Evolutionary conservation across 2,888 invertebrate species (phyloP), one percentile per base, ranked within the genome.

Genomic region (Eugnorisma glareosa): DNA sequence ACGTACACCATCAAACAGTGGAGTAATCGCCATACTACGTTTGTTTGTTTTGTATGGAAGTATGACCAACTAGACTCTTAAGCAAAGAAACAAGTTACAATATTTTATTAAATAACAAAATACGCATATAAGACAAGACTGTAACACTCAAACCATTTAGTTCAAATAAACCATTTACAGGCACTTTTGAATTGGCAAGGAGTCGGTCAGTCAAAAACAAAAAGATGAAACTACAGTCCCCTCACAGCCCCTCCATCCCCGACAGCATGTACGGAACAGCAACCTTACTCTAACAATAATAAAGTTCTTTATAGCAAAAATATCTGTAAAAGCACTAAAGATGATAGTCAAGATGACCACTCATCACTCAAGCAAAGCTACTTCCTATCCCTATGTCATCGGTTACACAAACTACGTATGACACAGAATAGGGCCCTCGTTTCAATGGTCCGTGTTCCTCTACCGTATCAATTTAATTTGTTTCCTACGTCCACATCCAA

Each of bases 391-490:
- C 18, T 45, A 28, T 21, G 10, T 18, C 35, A n/a, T 43, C 21
- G 21, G 21, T 31, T 63, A 31, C 31, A 59, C 59, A 61, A 72
- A 51, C 68, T 28, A 24, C 43, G 11, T 18, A 35, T 1, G 13
- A 68, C 0, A 37, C 24, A 40, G 28, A 51, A 48, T 73, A 24
- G 48, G 15, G 18, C 24, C 28, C 8, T 1, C 28, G 8, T 51
- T 31, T 13, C 51, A 18, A 24, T 40, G 21, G 0, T n/a, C 43
- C 18, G 3, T 79, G 54, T 37, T 45, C 66, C 6, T 18, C 7
- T 37, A 79, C 28, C 54, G 37, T 45, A 37, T 18, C 37, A 57
- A 45, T 69, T 79, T 78, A 57, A 79, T 76, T 79, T 37, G 28
- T 15, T 45, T 10, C 15, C 24, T n/a, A 31, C 15, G 54, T 31